Conservation (phyloP, 2,797 vertebrate genomes). For the Rhinoraja longicauda region DNA sequence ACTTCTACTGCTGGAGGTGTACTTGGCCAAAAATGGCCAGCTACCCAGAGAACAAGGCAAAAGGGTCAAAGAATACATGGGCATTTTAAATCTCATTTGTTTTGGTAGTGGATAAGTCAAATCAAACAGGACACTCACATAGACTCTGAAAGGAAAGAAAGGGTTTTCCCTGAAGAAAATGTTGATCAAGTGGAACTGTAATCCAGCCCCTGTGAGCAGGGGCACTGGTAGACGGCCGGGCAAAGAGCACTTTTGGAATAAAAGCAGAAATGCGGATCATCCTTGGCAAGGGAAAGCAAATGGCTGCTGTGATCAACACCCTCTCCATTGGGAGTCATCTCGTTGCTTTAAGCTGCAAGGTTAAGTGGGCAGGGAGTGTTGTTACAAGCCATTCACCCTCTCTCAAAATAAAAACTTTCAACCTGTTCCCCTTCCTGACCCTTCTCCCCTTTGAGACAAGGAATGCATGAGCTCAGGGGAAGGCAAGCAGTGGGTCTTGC, state of each 20-base stretch:
- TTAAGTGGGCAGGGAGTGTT: too few species aligned
- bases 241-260: not conserved
- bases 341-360: not conserved
- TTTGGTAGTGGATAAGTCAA: not conserved
- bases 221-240: too few species aligned
- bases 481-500: too few species aligned
- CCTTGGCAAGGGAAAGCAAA: not conserved
- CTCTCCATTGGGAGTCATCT: not conserved
- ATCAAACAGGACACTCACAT: not conserved
- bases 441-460: too few species aligned
- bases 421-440: too few species aligned
- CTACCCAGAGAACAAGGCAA: not conserved
- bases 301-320: not conserved
- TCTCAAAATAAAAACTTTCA: not conserved
- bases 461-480: too few species aligned
- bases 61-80: not conserved
- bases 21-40: not conserved
- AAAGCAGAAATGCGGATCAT: not conserved
- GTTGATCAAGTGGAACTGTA: not conserved
- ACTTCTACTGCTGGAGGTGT: not conserved
- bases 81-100: not conserved
- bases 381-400: not conserved
- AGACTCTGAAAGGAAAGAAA: not conserved
- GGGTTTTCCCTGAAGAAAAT: not conserved
- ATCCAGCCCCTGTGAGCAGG: not conserved